phyloP scores from a whole-genome alignment of 2,888 invertebrate genomes.

The Mesorhabditis belari region DNA sequence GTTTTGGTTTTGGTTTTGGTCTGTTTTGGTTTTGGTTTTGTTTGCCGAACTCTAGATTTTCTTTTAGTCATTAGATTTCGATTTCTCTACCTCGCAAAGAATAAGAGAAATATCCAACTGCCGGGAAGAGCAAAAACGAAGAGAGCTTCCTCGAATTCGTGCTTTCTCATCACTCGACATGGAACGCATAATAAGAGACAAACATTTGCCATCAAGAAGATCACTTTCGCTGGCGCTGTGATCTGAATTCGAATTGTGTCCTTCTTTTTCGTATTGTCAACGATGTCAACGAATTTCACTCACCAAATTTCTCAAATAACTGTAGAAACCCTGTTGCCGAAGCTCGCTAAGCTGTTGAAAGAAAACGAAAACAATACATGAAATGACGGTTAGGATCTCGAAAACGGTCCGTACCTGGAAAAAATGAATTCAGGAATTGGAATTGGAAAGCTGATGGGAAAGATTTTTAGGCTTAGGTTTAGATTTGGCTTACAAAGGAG shows the following conservation, averaged over 20 bases:
- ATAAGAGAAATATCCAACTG: slow-evolving; percentile 94
- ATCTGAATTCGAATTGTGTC: too few relatives aligned
- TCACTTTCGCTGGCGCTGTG: slow-evolving; percentile 86
- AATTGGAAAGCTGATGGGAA: not conserved
- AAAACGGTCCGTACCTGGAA: slow-evolving; percentile 65
- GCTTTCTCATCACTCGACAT: slow-evolving; percentile 23
- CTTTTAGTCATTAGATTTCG: too few relatives aligned
- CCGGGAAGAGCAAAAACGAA: slow-evolving; percentile 86
- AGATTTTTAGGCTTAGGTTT: too few relatives aligned
- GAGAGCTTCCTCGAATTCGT: slow-evolving; percentile 79
- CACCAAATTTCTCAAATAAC: slow-evolving; percentile 85
- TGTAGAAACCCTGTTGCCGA: slow-evolving; percentile 80
- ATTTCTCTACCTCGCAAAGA: slow-evolving; percentile 80
- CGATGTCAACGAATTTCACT: slow-evolving; percentile 51
- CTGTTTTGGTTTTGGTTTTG: too few relatives aligned
- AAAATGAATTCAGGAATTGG: not conserved
- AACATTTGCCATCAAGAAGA: slow-evolving; percentile 83
- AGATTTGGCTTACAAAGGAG: too few relatives aligned
- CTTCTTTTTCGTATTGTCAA: too few relatives aligned
- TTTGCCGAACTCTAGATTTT: too few relatives aligned
- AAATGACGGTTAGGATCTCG: slow-evolving; percentile 77
- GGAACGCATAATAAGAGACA: slow-evolving; percentile 60
- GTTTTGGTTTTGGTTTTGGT: too few relatives aligned
- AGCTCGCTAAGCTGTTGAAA: slow-evolving; percentile 90
- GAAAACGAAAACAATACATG: slow-evolving; percentile 79